These are phyloP conservation scores for Andrena minutula DNA, from an alignment of 2,888 invertebrate genomes.

Conservation along the genomic window DNA sequence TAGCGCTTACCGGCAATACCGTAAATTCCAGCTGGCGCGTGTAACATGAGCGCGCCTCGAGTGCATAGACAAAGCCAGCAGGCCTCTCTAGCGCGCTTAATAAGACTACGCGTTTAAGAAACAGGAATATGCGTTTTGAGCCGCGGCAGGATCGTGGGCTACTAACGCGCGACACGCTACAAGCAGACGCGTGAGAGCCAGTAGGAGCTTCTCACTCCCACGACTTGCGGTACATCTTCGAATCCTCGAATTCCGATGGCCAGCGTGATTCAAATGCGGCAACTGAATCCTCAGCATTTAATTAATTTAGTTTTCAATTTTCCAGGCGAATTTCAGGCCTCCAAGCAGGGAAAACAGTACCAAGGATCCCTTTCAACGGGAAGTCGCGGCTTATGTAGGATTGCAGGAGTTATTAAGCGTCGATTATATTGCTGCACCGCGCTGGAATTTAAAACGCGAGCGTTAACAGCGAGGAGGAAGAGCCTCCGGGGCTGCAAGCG, in stretches of 20 bases:
- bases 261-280: too few relatives aligned
- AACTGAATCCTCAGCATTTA: too few relatives aligned
- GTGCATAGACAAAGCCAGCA: neutral
- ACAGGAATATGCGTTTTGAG: slow-evolving; percentile 13
- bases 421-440: too few relatives aligned
- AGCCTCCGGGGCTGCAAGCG: slow-evolving; percentile 18
- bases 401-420: too few relatives aligned
- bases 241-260: neutral
- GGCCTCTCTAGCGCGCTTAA: slow-evolving; percentile 18
- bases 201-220: slow-evolving; percentile 50
- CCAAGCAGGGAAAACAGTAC: too few relatives aligned
- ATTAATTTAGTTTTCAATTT: too few relatives aligned
- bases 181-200: slow-evolving; percentile 15
- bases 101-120: slow-evolving; percentile 11
- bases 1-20: slow-evolving; percentile 26
- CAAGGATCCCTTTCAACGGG: too few relatives aligned
- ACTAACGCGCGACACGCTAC: slow-evolving; percentile 8
- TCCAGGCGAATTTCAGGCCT: too few relatives aligned
- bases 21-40: slow-evolving; percentile 35
- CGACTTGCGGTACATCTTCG: slow-evolving; percentile 41
- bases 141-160: neutral
- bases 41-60: slow-evolving; percentile 27
- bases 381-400: too few relatives aligned
- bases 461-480: slow-evolving; percentile 46
- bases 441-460: neutral